Conservation (phyloP, 92 coral and sea anemone genomes). For the Isaurus tuberculatus region DNA sequence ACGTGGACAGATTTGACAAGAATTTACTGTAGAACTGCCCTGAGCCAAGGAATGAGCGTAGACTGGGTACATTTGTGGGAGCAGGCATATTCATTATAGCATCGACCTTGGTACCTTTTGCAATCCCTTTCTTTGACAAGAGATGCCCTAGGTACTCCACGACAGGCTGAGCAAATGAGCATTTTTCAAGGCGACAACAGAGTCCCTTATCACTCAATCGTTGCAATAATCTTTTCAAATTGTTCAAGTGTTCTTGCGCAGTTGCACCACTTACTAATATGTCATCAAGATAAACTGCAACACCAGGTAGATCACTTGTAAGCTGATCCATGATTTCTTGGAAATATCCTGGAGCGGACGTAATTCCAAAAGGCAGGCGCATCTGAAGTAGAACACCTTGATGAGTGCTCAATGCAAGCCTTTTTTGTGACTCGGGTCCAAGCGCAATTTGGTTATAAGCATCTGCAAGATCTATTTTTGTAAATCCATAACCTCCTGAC, state of each 20-base stretch:
- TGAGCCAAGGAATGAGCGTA: slow-evolving; percentile 45
- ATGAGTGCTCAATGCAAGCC: slow-evolving; percentile 5
- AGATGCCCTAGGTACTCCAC: slow-evolving; percentile 46
- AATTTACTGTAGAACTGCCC: slow-evolving; percentile 41
- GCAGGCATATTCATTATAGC: slow-evolving; percentile 44
- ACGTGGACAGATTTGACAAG: slow-evolving; percentile 41
- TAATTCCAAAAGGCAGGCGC: slow-evolving; percentile 8
- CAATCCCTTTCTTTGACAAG: slow-evolving; percentile 41
- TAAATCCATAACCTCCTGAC: slow-evolving; percentile 44
- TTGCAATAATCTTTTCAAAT: slow-evolving; percentile 2
- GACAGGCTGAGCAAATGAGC: slow-evolving; percentile 35
- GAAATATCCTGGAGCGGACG: slow-evolving; percentile 11
- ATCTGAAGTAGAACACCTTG: slow-evolving; percentile 11
- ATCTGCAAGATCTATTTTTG: slow-evolving; percentile 57
- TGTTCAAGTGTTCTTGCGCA: slow-evolving; percentile 20
- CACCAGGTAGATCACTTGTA: slow-evolving; percentile 6
- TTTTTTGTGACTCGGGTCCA: slow-evolving; percentile 11
- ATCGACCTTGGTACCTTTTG: slow-evolving; percentile 27
- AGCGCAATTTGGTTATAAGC: slow-evolving; percentile 5
- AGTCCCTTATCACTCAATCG: slow-evolving; percentile 38
- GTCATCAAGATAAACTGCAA: slow-evolving; percentile 32
- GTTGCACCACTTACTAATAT: slow-evolving; percentile 29
- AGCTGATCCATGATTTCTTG: slow-evolving; percentile 13
- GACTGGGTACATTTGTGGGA: slow-evolving; percentile 40
- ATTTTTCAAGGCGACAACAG: slow-evolving; percentile 43